Percentiles rank a stretch among this genome's conserved stretches.
Conservation (phyloP, 37 sponge, comb jelly and placozoan genomes). For the Hormiphora californensis region DNA sequence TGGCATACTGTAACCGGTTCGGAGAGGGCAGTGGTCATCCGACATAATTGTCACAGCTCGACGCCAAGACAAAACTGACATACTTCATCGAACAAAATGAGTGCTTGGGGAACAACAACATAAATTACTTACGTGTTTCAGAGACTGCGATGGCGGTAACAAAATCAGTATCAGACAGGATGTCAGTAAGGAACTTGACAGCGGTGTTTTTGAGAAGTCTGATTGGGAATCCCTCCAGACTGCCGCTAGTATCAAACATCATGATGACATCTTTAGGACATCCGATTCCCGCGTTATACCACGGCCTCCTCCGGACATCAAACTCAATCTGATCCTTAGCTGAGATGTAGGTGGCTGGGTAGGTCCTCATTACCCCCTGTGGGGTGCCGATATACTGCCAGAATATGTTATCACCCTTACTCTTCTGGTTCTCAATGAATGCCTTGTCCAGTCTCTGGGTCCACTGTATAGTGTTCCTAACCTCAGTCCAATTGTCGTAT, state of each 20-base stretch:
- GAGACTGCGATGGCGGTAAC: conserved; percentile 28
- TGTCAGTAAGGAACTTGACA: conserved; percentile 2
- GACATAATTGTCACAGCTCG: neutral
- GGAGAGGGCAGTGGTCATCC: neutral
- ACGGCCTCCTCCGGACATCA: conserved; percentile 18
- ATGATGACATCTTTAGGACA: conserved; percentile 30
- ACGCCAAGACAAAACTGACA: neutral
- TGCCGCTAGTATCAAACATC: conserved; percentile 13
- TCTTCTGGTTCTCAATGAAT: conserved; percentile 20
- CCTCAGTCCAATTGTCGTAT: conserved; percentile 34
- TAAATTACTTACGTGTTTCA: too few relatives aligned
- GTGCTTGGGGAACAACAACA: too few relatives aligned
- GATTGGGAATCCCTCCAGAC: conserved; percentile 15
- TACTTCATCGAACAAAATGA: neutral
- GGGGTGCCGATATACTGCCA: conserved; percentile 42
- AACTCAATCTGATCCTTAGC: conserved; percentile 21
- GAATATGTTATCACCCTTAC: neutral
- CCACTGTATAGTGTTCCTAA: conserved; percentile 25
- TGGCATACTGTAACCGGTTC: too few relatives aligned
- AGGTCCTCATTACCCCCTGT: conserved; percentile 26
- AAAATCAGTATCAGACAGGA: conserved; percentile 24
- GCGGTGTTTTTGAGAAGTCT: neutral
- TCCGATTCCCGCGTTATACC: conserved; percentile 32
- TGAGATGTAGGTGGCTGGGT: conserved; percentile 7
- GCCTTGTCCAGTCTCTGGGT: neutral